phyloP scores from a whole-genome alignment of 2,113 vertebrate species.

The Asarcornis scutulata region DNA sequence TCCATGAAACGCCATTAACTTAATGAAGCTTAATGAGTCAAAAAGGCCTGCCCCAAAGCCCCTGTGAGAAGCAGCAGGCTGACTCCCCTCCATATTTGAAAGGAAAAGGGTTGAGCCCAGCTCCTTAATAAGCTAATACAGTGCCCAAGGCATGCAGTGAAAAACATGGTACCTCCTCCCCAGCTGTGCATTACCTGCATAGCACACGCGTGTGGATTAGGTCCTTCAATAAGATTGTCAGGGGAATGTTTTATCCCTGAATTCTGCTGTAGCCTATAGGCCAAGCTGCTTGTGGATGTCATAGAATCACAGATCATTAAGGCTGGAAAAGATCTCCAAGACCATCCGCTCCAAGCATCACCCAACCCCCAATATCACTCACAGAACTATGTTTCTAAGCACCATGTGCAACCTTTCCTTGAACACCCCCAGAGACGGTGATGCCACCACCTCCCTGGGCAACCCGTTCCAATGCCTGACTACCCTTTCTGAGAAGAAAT shows the following conservation, averaged over 20 bases:
- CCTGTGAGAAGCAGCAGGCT: background rate
- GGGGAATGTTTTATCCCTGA: background rate
- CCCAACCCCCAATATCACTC: no score
- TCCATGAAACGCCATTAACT: no score
- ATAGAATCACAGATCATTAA: no score
- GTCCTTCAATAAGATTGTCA: background rate
- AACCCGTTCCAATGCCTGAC: no score
- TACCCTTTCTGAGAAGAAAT: no score
- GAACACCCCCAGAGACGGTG: no score
- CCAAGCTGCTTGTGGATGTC: background rate
- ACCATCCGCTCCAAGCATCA: no score
- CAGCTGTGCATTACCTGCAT: background rate
- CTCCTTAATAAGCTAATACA: background rate
- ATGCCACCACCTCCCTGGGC: no score
- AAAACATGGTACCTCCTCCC: background rate
- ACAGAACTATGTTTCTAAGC: no score
- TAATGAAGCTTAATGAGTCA: background rate
- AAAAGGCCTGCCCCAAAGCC: background rate
- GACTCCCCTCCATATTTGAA: background rate
- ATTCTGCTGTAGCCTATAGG: background rate
- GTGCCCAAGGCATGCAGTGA: background rate
- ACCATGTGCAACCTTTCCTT: no score
- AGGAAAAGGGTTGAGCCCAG: background rate
- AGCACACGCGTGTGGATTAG: background rate
- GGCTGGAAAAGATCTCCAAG: no score